Evolutionary conservation across 2,888 invertebrate genomes (phyloP), one percentile per base, ranked within the genome.

Genomic region (Thyatira batis): DNA sequence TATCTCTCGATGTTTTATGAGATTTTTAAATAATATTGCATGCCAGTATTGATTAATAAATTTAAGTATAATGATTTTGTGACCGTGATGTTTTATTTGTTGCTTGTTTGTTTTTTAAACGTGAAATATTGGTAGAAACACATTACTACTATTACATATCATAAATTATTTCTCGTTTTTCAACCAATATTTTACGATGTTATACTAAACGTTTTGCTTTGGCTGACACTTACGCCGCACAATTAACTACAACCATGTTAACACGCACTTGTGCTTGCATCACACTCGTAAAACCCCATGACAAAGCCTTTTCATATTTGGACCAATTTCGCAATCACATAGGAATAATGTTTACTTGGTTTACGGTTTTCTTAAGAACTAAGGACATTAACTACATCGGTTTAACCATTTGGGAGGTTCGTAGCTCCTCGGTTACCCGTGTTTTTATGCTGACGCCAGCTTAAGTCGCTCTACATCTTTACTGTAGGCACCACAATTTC

Each of bases 21-120:
- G 80, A 78, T 84, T 89, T 88, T 85, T 84, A 83, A 82, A 72
- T 82, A 80, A 77, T 87, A 85, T 86, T 85, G 90, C 88, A 89
- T 86, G 89, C 83, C 82, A 84, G 82, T 86, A 86, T 85, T 82
- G 83, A 85, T 81, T 82, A 91, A 89, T 91, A 91, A 91, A 91
- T 91, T 91, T 91, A 91, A 91, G 91, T 91, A 88, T 85, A 91
- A 89, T 87, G 79, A 75, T 89, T 86, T 84, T 84, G 73, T 72
- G 65, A 77, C 64, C 62, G 63, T 73, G 76, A 61, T 75, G 88
- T 91, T 91, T 91, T 67, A 89, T 90, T 91, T 84, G 44, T 53
- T 55, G 57, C 58, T 68, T 62, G 63, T 65, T 67, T 55, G 58
- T 4, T 25, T 27, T 48, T 10, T 27, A 8, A 27, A 8, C 11